Evolutionary conservation across 1,140 invertebrate species (phyloP).

Genomic region (Pararge aegeria): DNA sequence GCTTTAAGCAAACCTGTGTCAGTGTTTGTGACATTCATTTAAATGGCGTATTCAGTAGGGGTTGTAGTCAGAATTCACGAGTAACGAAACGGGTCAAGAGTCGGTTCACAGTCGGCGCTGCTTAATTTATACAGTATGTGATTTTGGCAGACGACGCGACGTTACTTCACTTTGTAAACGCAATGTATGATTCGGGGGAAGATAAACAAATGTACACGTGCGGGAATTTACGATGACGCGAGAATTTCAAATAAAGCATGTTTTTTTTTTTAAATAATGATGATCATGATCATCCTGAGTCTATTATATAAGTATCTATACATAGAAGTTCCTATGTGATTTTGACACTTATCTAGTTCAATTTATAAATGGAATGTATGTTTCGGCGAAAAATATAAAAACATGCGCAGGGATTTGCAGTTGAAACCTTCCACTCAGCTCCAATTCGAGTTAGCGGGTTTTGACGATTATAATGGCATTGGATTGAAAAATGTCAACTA

Average conservation of each 20-base stretch:
- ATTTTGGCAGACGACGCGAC: slow-evolving; percentile 21
- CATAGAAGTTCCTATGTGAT: no score
- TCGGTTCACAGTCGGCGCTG: slow-evolving; percentile 36
- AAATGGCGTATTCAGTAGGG: slow-evolving; percentile 5
- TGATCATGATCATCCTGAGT: no score
- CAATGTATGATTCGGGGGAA: not conserved
- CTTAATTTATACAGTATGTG: slow-evolving; percentile 41
- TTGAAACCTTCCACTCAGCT: no score
- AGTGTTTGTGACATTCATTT: slow-evolving; percentile 7
- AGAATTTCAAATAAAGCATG: not conserved
- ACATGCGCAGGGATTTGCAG: no score
- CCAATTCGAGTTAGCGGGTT: no score
- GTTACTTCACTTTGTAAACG: slow-evolving; percentile 7
- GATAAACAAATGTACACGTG: not conserved
- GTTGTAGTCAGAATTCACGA: slow-evolving; percentile 30
- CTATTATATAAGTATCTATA: no score
- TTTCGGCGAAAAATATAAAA: no score
- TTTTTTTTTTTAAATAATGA: no score
- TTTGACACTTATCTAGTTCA: no score
- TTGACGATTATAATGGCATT: no score
- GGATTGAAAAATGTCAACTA: no score
- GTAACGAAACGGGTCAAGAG: slow-evolving; percentile 56
- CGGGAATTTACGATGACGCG: not conserved
- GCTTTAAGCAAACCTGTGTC: slow-evolving; percentile 4
- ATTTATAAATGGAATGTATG: no score